phyloP scores from a whole-genome alignment of 2,113 vertebrate species.

The Cyanistes caeruleus region DNA sequence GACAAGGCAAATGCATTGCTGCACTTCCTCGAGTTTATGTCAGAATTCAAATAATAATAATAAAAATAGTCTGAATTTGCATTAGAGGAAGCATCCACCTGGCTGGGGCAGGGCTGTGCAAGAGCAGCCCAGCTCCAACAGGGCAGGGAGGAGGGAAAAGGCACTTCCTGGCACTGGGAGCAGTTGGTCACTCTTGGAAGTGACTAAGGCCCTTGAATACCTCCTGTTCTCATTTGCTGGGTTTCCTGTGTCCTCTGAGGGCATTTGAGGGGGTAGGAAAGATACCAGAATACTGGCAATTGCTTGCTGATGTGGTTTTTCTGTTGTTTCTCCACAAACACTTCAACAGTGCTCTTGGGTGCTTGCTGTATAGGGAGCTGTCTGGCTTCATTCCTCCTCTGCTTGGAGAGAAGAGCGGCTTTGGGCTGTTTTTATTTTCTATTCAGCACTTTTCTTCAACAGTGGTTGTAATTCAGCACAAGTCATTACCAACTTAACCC shows the following conservation, averaged over 20 bases:
- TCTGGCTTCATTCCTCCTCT: accelerated
- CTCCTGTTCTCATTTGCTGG: not conserved
- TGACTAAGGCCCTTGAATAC: not conserved
- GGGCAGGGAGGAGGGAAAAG: not conserved
- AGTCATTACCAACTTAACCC: not conserved
- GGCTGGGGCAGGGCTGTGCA: not conserved
- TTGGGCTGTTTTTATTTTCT: not conserved
- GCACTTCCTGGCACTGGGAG: not conserved
- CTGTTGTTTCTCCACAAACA: not conserved
- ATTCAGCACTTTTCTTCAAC: not conserved
- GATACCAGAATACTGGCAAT: not conserved
- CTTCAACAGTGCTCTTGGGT: not conserved
- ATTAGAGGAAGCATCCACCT: not conserved
- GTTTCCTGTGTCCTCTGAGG: not conserved
- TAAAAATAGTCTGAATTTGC: constrained; percentile 22
- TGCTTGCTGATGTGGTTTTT: accelerated
- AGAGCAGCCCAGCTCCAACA: not conserved
- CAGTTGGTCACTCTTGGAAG: accelerated
- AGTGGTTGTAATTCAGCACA: not conserved
- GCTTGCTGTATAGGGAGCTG: not conserved
- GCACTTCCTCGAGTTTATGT: not conserved
- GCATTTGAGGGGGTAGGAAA: not conserved
- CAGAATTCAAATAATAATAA: constrained; percentile 35
- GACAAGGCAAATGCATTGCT: not conserved
- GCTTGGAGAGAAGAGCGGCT: not conserved